Evolutionary conservation across 2,797 vertebrate species (phyloP).

Genomic region (Myotis myotis): DNA sequence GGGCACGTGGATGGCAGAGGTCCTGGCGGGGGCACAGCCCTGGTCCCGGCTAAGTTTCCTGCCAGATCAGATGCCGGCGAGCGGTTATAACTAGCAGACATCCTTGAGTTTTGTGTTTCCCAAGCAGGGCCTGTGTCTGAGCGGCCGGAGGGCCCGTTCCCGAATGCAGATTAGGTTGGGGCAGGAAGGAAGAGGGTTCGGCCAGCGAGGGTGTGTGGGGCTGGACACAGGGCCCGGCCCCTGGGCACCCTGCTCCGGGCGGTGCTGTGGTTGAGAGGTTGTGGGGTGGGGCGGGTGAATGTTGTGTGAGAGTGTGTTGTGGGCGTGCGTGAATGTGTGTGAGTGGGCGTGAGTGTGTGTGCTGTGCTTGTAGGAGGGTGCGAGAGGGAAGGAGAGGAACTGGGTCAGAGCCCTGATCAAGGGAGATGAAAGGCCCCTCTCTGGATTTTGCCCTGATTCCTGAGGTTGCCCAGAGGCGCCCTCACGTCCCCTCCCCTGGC

Average conservation of each 20-base stretch:
- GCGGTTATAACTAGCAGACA: conserved; percentile 67
- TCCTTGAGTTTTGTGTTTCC: conserved; percentile 41
- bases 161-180: conserved; percentile 47
- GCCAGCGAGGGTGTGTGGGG: accelerated
- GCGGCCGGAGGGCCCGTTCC: conserved; percentile 61
- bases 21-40: conserved; percentile 67
- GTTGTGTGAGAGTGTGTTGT: background rate
- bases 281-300: background rate
- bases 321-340: background rate
- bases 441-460: background rate
- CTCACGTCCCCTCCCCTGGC: accelerated
- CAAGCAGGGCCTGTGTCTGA: conserved; percentile 66
- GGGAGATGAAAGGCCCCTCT: too few species aligned
- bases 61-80: conserved; percentile 81
- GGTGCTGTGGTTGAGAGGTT: background rate
- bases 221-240: accelerated
- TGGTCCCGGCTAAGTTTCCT: conserved; percentile 76
- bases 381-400: background rate
- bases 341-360: background rate
- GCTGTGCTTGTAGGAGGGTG: background rate
- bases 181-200: accelerated
- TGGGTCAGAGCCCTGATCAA: background rate
- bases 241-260: background rate
- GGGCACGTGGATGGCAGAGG: conserved; percentile 60
- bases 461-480: accelerated